phyloP scores from a whole-genome alignment of 2,797 vertebrate species.

The Cetoscarus ocellatus region DNA sequence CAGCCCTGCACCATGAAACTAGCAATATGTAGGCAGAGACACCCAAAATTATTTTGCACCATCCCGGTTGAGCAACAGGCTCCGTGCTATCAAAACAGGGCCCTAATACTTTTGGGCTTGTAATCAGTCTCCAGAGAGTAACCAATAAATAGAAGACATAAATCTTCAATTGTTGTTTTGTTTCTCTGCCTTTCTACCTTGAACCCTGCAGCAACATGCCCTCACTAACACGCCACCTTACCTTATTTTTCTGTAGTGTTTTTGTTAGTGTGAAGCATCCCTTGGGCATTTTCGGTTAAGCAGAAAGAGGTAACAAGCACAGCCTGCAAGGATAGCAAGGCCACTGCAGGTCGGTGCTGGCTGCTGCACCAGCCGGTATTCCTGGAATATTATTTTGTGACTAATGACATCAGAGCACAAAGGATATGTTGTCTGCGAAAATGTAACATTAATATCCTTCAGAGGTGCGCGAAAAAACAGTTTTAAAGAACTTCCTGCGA shows the following conservation, averaged over 20 bases:
- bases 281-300: constrained; percentile 1
- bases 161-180: constrained; percentile 1
- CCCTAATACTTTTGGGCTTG: not conserved
- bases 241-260: not conserved
- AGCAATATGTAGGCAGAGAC: too few species aligned
- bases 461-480: not conserved
- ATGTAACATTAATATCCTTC: not conserved
- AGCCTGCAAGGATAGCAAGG: not conserved
- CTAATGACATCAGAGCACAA: constrained; percentile 8
- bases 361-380: not conserved
- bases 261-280: constrained; percentile 11
- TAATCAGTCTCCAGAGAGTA: not conserved
- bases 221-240: not conserved
- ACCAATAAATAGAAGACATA: not conserved
- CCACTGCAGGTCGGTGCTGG: not conserved
- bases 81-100: too few species aligned
- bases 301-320: constrained; percentile 2
- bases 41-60: too few species aligned
- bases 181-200: not conserved
- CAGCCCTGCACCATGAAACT: too few species aligned
- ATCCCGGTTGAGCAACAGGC: too few species aligned
- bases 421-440: constrained; percentile 9
- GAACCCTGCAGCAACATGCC: not conserved
- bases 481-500: constrained; percentile 7
- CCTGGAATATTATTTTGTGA: not conserved